Base-by-base conservation (phyloP, 2,888 invertebrate species). In the Seira sanloemensis region DNA sequence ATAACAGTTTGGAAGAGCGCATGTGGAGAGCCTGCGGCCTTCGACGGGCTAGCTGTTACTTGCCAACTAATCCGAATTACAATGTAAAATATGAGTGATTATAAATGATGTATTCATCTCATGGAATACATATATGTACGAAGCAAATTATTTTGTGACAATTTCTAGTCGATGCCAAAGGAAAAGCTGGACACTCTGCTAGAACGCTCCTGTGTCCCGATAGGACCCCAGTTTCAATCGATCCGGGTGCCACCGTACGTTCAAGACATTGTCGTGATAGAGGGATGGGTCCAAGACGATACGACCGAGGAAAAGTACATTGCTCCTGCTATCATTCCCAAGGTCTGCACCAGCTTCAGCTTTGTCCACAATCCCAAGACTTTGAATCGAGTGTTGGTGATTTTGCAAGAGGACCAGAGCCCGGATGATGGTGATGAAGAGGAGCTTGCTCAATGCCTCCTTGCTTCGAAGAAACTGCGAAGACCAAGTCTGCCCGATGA, bases 11-110 rank as follows among this genome's bases (percentile, higher is more conserved):
- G 12, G 93, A 93, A 90, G 91, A 93, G n/a, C 91, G 93, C 1
- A 92, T 94, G 91, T 94, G 94, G 94, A 92, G 93, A 0, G 92
- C 93, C 77, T 92, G 93, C 37, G 93, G 93, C 16, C 92, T 93
- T 74, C 92, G 93, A 83, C 86, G 94, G 0, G 91, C 93, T 0
- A 90, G 92, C 89, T 91, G 92, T 89, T 91, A 94, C 24, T 90
- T 94, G 16, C 92, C 92, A 5, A 91, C 91, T 0, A 92, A 93
- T 7, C 92, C 93, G 37, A 37, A 37, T 12, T 4, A 37, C 37
- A 37, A 37, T 37, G 37, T 12, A 37, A 37, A n/a, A n/a, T n/a
- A n/a, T n/a, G n/a, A n/a, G n/a, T n/a, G n/a, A n/a, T n/a, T n/a
- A n/a, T n/a, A n/a, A n/a, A n/a, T n/a, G n/a, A n/a, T n/a, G n/a